phyloP scores from a whole-genome alignment of 2,888 invertebrate genomes.

The Mactromeris polynyma region DNA sequence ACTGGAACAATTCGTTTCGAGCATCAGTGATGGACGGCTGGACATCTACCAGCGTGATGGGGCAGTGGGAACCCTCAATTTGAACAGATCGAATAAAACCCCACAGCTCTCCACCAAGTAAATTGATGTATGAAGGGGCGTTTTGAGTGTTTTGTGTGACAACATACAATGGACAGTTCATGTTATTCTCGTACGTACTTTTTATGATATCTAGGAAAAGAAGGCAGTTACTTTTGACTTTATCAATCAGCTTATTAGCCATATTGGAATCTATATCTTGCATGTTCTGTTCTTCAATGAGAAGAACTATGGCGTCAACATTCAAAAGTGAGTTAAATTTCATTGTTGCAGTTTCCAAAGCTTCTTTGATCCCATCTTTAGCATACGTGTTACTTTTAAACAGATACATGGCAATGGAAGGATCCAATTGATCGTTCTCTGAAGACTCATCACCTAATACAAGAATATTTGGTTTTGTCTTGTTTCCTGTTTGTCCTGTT shows the following conservation, averaged over 20 bases:
- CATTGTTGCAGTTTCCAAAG: background rate
- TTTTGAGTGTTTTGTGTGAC: constrained; percentile 30
- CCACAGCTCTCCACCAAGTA: constrained; percentile 35
- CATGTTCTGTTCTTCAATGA: background rate
- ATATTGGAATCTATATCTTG: background rate
- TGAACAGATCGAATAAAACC: constrained; percentile 32
- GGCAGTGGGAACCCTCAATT: background rate
- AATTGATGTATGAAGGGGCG: background rate
- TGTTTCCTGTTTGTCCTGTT: background rate
- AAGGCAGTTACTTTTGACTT: constrained; percentile 11
- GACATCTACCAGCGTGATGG: constrained; percentile 24
- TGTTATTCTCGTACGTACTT: background rate
- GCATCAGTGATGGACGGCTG: constrained; percentile 22
- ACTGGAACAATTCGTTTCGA: background rate
- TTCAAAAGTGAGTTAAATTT: background rate
- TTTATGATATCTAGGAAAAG: background rate
- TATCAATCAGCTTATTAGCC: background rate
- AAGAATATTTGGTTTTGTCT: background rate
- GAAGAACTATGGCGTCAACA: background rate
- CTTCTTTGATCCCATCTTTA: background rate
- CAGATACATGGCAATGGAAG: background rate
- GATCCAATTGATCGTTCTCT: background rate
- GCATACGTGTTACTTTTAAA: background rate
- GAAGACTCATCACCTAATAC: background rate
- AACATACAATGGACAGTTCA: background rate